Conservation (phyloP, 2,797 vertebrate genomes). For the Ateles fusciceps region DNA sequence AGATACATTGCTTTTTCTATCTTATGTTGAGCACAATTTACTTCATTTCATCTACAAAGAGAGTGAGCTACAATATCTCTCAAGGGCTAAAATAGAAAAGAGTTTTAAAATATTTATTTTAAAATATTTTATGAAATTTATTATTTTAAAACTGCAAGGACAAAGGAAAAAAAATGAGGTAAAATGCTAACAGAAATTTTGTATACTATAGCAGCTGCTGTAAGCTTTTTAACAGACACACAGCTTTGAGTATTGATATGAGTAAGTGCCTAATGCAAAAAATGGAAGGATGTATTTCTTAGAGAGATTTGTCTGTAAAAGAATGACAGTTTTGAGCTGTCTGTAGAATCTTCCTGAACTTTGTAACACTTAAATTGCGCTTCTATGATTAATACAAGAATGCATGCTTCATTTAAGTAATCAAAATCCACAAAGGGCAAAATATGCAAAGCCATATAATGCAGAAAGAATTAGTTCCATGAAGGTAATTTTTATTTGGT, state of each 20-base stretch:
- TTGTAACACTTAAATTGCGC: not conserved
- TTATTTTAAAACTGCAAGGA: slow-evolving; percentile 35
- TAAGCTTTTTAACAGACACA: not conserved
- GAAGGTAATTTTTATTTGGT: not conserved
- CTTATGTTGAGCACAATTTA: not conserved
- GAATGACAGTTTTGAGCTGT: not conserved
- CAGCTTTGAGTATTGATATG: not conserved
- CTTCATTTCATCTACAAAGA: not conserved
- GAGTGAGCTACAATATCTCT: not conserved
- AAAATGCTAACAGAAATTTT: not conserved
- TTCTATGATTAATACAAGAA: slow-evolving; percentile 7
- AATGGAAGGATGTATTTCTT: not conserved
- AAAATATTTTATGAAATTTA: not conserved
- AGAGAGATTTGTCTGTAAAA: not conserved
- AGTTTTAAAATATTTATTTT: not conserved
- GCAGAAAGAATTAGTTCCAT: not conserved
- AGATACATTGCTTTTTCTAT: not conserved
- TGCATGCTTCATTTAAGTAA: not conserved
- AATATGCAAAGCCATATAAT: not conserved
- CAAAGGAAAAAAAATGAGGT: not conserved
- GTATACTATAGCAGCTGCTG: not conserved
- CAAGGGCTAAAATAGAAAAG: not conserved
- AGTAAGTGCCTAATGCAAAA: not conserved
- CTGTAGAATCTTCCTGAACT: not conserved
- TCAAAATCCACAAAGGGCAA: not conserved